These are phyloP conservation scores for Clinocottus analis DNA, from an alignment of 2,113 vertebrate genomes.

Conservation along the genomic window DNA sequence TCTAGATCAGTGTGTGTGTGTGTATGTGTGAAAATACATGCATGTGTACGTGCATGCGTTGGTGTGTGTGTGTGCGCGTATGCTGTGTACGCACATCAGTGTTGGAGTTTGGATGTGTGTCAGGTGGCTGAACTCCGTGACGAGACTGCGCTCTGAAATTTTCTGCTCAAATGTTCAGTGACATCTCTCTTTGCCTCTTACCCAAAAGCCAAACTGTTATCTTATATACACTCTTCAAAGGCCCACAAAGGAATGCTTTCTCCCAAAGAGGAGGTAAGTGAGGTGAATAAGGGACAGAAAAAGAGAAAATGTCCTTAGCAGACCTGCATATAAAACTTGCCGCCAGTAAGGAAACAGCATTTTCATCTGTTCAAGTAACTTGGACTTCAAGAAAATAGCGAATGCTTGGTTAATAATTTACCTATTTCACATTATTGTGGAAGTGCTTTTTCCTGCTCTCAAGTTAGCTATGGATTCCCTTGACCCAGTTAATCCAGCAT, in stretches of 20 bases:
- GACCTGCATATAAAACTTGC: neutral
- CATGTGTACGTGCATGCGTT: neutral
- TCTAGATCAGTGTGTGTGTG: slow-evolving; percentile 11
- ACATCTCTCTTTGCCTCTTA: slow-evolving; percentile 46
- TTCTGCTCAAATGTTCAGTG: slow-evolving; percentile 46
- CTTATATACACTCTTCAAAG: slow-evolving; percentile 31
- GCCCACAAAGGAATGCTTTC: slow-evolving; percentile 15
- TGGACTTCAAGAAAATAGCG: neutral
- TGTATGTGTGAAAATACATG: neutral
- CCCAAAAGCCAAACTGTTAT: slow-evolving; percentile 41
- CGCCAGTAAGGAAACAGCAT: neutral
- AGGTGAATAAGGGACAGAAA: slow-evolving; percentile 18
- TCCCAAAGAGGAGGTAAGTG: slow-evolving; percentile 10
- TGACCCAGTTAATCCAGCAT: neutral
- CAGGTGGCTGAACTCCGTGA: slow-evolving; percentile 43
- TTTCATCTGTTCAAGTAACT: neutral
- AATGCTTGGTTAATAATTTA: neutral
- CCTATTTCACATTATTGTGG: neutral
- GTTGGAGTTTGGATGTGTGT: slow-evolving; percentile 16
- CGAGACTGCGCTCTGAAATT: slow-evolving; percentile 40
- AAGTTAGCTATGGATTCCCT: neutral
- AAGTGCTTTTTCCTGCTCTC: neutral
- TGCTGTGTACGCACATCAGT: slow-evolving; percentile 5
- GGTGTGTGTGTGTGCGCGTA: neutral
- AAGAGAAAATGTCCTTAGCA: neutral